Evolutionary conservation across 1,140 invertebrate genomes (phyloP), one percentile per base, ranked within the genome.

Genomic region (Wasmannia auropunctata): DNA sequence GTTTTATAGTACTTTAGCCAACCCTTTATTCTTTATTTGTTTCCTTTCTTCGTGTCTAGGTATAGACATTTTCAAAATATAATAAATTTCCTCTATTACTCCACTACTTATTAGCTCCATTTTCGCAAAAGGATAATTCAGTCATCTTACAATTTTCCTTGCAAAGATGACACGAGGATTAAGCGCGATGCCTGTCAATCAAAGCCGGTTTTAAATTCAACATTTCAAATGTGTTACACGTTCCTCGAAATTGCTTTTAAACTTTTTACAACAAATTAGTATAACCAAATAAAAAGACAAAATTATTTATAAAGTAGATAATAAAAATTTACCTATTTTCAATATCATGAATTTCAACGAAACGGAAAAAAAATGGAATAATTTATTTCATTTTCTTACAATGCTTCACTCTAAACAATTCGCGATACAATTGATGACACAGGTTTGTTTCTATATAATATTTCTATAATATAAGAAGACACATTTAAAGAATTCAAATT

Each of bases 51-150:
- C 69, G 54, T 54, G 72, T 69, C 34, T 43, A 87, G 56, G 74
- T 70, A 76, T 56, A 79, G 79, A 88, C 77, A 51, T 84, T 87
- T 56, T 34, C 46, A 65, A 70, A 85, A 87, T 87, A 77, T 77
- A 70, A 87, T 88, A 87, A 84, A 87, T 87, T 87, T 10, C 86
- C 70, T 70, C 51, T n/a, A n/a, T n/a, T n/a, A n/a, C n/a, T n/a
- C 62, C 19, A 37, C 70, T 46, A 62, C 37, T 49, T 76, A 81
- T 74, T 58, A 86, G 19, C 3, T 86, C 69, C 70, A 76, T 65
- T 87, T 63, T 56, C 65, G 56, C 79, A 70, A 84, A 69, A 69
- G 31, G 67, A 54, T 80, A 88, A 87, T 87, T 88, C 34, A n/a
- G n/a, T 6, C 22, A 70, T 70, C 25, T 46, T 49, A 49, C 40